Conservation (phyloP, 2,888 invertebrate species). For the Hirtodrosophila histrioides region DNA sequence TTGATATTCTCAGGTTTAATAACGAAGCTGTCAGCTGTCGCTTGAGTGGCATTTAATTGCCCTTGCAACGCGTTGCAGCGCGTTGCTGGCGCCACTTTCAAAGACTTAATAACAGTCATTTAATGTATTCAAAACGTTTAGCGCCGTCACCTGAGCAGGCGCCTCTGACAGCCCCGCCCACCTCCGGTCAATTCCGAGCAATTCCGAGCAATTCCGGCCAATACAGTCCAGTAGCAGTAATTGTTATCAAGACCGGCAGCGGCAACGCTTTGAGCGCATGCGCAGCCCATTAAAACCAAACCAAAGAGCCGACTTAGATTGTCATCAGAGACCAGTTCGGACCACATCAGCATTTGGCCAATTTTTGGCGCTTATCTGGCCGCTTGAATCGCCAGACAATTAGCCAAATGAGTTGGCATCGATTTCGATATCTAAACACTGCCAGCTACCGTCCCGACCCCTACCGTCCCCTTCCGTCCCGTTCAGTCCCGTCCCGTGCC, state of each 20-base stretch:
- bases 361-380: conserved; percentile 53
- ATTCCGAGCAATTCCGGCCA: too few species aligned
- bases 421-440: conserved; percentile 16
- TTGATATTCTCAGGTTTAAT: conserved; percentile 24
- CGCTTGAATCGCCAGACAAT: conserved; percentile 65
- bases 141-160: conserved; percentile 69
- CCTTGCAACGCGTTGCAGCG: conserved; percentile 18
- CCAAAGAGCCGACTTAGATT: too few species aligned
- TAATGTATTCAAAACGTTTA: conserved; percentile 61
- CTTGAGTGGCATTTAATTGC: conserved; percentile 57
- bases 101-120: conserved; percentile 58
- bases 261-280: conserved; percentile 58
- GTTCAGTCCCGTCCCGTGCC: conserved; percentile 31
- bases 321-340: background rate
- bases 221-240: conserved; percentile 27
- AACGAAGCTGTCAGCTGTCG: conserved; percentile 28
- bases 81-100: conserved; percentile 5
- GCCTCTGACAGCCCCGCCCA: conserved; percentile 49
- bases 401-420: conserved; percentile 71
- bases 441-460: conserved; percentile 6
- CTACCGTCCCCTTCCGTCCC: too few species aligned
- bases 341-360: conserved; percentile 5
- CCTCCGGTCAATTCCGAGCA: too few species aligned
- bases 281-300: conserved; percentile 13
- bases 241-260: conserved; percentile 23